A percentile compares a stretch with the other conserved stretches of the same genome.
Evolutionary conservation across 2,113 vertebrate species (phyloP).

Genomic region (Heliornis fulica): DNA sequence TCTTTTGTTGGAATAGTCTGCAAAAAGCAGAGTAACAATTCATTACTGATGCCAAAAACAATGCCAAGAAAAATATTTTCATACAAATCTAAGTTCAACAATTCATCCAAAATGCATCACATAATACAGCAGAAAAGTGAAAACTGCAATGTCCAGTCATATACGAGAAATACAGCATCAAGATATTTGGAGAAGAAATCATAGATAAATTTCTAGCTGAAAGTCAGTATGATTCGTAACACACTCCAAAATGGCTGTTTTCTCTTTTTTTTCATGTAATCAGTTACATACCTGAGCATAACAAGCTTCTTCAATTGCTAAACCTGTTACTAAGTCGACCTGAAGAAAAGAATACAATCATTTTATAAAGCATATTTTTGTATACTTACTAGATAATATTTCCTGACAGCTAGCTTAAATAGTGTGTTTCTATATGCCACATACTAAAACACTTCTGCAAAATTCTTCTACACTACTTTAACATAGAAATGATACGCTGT

Average conservation of each 20-base stretch:
- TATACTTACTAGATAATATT: background rate
- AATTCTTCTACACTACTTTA: background rate
- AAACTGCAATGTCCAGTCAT: background rate
- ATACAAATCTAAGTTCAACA: background rate
- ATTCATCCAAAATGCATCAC: background rate
- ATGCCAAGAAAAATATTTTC: background rate
- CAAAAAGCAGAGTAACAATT: conserved; percentile 45
- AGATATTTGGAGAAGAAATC: background rate
- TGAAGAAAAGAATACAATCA: conserved; percentile 62
- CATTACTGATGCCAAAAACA: background rate
- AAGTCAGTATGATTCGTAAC: background rate
- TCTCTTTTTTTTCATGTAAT: background rate
- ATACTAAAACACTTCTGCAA: background rate
- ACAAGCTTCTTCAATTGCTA: conserved; percentile 97
- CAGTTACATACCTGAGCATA: conserved; percentile 89
- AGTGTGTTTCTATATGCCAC: background rate
- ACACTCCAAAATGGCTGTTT: background rate
- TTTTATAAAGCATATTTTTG: background rate
- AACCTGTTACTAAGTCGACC: conserved; percentile 93
- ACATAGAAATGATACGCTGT: background rate
- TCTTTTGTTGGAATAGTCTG: conserved; percentile 98
- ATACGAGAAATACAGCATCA: background rate
- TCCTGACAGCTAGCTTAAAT: background rate
- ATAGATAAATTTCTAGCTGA: background rate
- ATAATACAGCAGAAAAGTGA: background rate